phyloP scores from a whole-genome alignment of 2,113 vertebrate species.

The Polypterus senegalus region DNA sequence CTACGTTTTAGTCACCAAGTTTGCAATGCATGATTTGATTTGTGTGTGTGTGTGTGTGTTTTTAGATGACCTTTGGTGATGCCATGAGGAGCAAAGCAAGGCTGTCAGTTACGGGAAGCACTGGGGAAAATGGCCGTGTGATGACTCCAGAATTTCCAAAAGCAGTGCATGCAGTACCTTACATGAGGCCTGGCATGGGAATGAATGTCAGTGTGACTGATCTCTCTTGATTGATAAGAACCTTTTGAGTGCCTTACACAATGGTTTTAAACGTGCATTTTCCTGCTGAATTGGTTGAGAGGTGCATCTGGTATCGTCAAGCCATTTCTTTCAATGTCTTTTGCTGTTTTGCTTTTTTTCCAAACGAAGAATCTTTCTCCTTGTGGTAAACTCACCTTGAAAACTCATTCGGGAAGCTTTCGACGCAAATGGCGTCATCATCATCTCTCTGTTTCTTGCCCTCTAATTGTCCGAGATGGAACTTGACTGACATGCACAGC shows the following conservation, averaged over 20 bases:
- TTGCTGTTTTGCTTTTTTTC: background rate
- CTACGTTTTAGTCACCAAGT: conserved; percentile 13
- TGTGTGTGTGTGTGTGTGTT: conserved; percentile 28
- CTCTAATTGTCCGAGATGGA: conserved; percentile 54
- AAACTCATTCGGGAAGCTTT: conserved; percentile 47
- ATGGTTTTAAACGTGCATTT: conserved; percentile 79
- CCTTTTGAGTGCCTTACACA: conserved; percentile 98
- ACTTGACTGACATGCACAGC: conserved; percentile 65
- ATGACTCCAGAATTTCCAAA: conserved; percentile 97
- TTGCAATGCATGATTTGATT: conserved; percentile 5
- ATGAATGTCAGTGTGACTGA: conserved; percentile 98
- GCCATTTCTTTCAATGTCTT: conserved; percentile 40
- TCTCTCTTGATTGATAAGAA: conserved; percentile 91
- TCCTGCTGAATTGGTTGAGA: conserved; percentile 67
- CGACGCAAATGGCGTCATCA: conserved; percentile 49
- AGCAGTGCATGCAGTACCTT: conserved; percentile 94
- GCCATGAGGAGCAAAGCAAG: conserved; percentile 91
- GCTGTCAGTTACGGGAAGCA: conserved; percentile 95
- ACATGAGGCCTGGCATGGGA: conserved; percentile 94
- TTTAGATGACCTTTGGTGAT: conserved; percentile 88
- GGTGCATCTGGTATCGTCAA: conserved; percentile 68
- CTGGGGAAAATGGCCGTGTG: conserved; percentile 95
- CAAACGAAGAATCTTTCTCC: conserved; percentile 60
- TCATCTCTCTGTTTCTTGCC: conserved; percentile 32
- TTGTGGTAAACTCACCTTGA: conserved; percentile 58